Evolutionary conservation across 2,888 invertebrate genomes (phyloP), one percentile per base, ranked within the genome.

Genomic region (Willowsia nigromaculata): DNA sequence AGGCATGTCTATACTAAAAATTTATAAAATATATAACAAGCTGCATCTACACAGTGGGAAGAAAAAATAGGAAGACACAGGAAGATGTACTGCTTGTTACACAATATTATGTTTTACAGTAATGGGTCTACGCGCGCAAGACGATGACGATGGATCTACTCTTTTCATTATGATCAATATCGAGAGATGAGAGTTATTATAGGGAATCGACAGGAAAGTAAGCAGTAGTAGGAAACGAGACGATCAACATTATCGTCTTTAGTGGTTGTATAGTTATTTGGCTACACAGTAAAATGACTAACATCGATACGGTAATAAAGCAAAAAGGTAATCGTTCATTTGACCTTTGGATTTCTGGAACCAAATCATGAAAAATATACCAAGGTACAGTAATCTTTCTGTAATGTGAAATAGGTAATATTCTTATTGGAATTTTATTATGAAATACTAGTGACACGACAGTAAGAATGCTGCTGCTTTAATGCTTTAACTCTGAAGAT

Each of bases 281-380:
- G 53, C 18, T 18, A 53, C 53, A 22, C 53, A 22, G 50, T 50
- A 15, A 53, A 53, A 53, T 53, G 11, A n/a, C 18, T 59, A 25
- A 53, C 18, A 53, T 53, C 18, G 33, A 53, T 50, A 53, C 53
- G 33, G 65, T 43, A 82, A 65, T 65, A 82, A 71, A 59, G 59
- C 27, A 74, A 85, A n/a, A 87, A 81, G 59, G 87, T 81, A 83
- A 88, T 88, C 74, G 88, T 83, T 83, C 83, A 80, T 88, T 88
- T 88, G 88, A 88, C 88, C 82, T 88, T 88, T 83, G 65, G 88
- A 88, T 82, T 88, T 83, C 76, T 88, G 87, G 71, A 85, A 80
- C 33, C 33, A 43, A 65, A 84, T 50, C 33, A n/a, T n/a, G 82
- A 82, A 33, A 82, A 82, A 37, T 50, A 47, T 43, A 62, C 13